Conservation (phyloP, 37 sponge, comb jelly and placozoan species). For the Mnemiopsis leidyi region DNA sequence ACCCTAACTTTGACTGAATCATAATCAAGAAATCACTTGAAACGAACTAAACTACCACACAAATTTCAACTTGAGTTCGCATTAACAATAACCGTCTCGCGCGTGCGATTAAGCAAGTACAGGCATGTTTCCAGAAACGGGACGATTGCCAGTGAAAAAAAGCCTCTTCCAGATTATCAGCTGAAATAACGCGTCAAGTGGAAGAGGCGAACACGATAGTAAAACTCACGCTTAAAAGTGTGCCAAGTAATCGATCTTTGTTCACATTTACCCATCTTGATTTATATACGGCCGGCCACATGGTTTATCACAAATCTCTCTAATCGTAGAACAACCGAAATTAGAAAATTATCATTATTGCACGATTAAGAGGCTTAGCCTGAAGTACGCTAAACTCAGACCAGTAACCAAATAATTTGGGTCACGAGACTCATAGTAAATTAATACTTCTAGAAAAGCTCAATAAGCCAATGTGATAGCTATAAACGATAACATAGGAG, state of each 20-base stretch:
- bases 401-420: background rate
- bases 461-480: background rate
- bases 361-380: background rate
- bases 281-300: background rate
- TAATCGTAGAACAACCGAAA: conserved; percentile 4
- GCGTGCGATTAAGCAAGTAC: conserved; percentile 47
- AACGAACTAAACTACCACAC: conserved; percentile 12
- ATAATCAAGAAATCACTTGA: background rate
- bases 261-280: background rate
- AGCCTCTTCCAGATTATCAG: background rate
- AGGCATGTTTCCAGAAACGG: conserved; percentile 30
- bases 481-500: background rate
- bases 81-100: background rate
- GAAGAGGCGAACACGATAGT: background rate
- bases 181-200: background rate
- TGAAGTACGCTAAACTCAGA: background rate
- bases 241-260: background rate
- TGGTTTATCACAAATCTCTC: conserved; percentile 8
- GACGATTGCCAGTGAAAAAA: conserved; percentile 63
- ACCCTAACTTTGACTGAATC: background rate
- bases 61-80: background rate
- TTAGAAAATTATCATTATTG: background rate
- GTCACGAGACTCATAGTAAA: conserved; percentile 31
- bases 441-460: background rate
- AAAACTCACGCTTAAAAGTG: conserved; percentile 44